Conservation (phyloP, 1,140 invertebrate species). For the Drosophila auraria region DNA sequence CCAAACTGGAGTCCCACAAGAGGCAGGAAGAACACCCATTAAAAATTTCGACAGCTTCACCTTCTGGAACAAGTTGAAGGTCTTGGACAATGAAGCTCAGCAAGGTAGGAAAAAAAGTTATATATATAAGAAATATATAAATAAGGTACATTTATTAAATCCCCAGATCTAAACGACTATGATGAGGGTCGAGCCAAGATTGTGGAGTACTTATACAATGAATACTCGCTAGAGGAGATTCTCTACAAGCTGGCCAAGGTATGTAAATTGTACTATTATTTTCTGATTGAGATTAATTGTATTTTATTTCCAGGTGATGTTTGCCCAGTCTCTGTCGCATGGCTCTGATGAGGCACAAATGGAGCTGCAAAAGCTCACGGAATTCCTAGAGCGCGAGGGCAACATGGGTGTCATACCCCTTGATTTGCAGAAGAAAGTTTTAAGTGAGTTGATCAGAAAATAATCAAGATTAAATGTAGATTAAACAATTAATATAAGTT, state of each 20-base stretch:
- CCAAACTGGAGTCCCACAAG: constrained; percentile 3
- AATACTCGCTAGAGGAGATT: constrained; percentile 90
- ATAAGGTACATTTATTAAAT: neutral
- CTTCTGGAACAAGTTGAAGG: constrained; percentile 77
- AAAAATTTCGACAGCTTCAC: constrained; percentile 69
- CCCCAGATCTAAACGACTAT: constrained; percentile 79
- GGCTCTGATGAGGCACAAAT: constrained; percentile 89
- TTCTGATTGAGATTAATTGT: neutral
- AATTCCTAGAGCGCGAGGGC: constrained; percentile 90
- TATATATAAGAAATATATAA: neutral
- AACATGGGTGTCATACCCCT: constrained; percentile 89
- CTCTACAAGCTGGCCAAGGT: constrained; percentile 91
- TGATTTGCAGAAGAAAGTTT: constrained; percentile 90
- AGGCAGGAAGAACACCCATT: constrained; percentile 19
- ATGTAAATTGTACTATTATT: neutral
- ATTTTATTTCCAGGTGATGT: constrained; percentile 87
- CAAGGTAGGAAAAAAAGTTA: constrained; percentile 34
- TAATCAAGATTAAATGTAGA: neutral
- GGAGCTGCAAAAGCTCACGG: constrained; percentile 89
- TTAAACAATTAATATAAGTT: neutral
- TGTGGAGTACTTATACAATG: constrained; percentile 89
- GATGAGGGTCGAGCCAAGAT: constrained; percentile 87
- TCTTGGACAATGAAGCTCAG: constrained; percentile 61
- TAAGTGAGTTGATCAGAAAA: constrained; percentile 86
- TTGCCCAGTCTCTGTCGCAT: constrained; percentile 88